phyloP scores from a whole-genome alignment of 2,888 invertebrate genomes.

The Brachyptera putata region DNA sequence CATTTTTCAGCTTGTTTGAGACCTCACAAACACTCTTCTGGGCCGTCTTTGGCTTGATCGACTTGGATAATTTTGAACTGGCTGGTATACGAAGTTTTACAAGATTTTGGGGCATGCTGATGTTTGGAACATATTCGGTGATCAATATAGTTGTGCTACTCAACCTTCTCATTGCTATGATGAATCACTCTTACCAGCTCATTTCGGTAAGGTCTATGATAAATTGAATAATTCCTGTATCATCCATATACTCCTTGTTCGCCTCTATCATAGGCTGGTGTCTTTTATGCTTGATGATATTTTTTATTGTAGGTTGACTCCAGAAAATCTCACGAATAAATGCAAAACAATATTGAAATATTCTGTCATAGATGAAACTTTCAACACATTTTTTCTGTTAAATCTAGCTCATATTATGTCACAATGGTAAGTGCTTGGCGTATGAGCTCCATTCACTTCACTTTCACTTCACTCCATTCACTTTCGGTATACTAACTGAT shows the following conservation, averaged over 20 bases:
- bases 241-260: neutral
- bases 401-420: too few relatives aligned
- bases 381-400: too few relatives aligned
- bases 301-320: too few relatives aligned
- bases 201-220: slow-evolving; percentile 74
- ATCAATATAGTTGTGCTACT: slow-evolving; percentile 96
- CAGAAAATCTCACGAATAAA: too few relatives aligned
- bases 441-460: too few relatives aligned
- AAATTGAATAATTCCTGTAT: neutral
- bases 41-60: slow-evolving; percentile 96
- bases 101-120: slow-evolving; percentile 96
- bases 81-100: slow-evolving; percentile 96
- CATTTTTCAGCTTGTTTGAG: slow-evolving; percentile 89
- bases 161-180: slow-evolving; percentile 98
- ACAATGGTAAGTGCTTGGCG: too few relatives aligned
- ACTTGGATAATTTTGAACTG: slow-evolving; percentile 92
- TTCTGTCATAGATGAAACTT: too few relatives aligned
- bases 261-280: too few relatives aligned
- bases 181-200: slow-evolving; percentile 98
- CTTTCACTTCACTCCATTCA: too few relatives aligned
- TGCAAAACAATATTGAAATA: too few relatives aligned
- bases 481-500: too few relatives aligned
- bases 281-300: too few relatives aligned
- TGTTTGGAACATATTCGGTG: slow-evolving; percentile 97
- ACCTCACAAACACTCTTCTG: slow-evolving; percentile 97